Evolutionary conservation across 2,113 vertebrate species (phyloP), one percentile per base, ranked within the genome.

Genomic region (Siniperca chuatsi): DNA sequence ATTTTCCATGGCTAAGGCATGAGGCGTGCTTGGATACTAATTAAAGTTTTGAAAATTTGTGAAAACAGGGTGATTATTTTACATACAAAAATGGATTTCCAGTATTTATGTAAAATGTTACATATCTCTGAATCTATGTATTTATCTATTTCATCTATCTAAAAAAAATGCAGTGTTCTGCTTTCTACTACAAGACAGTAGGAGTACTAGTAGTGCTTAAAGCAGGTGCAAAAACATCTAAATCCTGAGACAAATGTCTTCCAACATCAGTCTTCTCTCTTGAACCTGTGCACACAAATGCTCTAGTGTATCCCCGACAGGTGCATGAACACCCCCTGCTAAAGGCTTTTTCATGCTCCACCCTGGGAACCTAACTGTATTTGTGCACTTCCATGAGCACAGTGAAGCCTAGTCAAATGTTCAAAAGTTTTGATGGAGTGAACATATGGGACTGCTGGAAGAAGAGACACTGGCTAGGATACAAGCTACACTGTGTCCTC

Each of bases 271-370:
- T 75, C 83, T 81, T 83, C 57, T 73, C 69, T 82, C 81, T 78
- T 42, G 21, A 70, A 70, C 37, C 40, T 70, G 72, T 18, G 15
- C 40, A 78, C 73, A 21, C 25, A 83, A 77, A 71, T 9, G 23
- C 79, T 71, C 55, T 40, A 75, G 40, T 52, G 77, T 52, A 52
- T n/a, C 40, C 71, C 33, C 11, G 48, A 92, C 90, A 93, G 92
- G 90, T 92, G 90, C 73, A 83, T 58, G 40, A 62, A 85, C 80
- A 83, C 62, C 61, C 68, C 50, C 70, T 29, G 23, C 64, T 82
- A 62, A 91, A 79, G 75, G 60, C 82, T 52, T 86, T 83, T 85
- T 85, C 81, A 91, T 89, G 83, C 86, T 81, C 58, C 61, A 50
- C 74, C 89, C 81, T 92, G 93, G 79, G 91, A 92, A 87, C 50